A percentile compares a stretch with the other conserved stretches of the same genome.
Evolutionary conservation across 2,888 invertebrate genomes (phyloP).

Genomic region (Drosophila rubida): DNA sequence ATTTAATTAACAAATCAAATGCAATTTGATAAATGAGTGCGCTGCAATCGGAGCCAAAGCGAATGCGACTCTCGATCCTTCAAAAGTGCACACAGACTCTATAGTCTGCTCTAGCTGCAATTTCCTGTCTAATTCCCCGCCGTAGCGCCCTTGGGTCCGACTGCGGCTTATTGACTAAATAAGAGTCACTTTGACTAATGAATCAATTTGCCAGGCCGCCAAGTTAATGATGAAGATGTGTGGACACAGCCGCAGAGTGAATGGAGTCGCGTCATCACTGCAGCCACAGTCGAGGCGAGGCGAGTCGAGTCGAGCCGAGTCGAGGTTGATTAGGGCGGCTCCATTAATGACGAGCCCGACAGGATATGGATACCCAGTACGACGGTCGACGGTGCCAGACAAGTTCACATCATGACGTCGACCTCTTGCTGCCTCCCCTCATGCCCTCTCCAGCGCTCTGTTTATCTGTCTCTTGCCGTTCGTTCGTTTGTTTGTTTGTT

Average conservation of each 20-base stretch:
- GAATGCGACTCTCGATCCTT: slow-evolving; percentile 46
- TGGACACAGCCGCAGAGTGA: slow-evolving; percentile 20
- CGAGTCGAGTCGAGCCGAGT: slow-evolving; percentile 5
- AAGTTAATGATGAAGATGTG: slow-evolving; percentile 70
- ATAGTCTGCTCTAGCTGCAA: not conserved
- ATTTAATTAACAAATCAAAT: slow-evolving; percentile 81
- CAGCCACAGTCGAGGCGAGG: slow-evolving; percentile 2
- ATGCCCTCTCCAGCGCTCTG: slow-evolving; percentile 54
- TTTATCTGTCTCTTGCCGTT: slow-evolving; percentile 44
- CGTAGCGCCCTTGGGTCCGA: slow-evolving; percentile 1
- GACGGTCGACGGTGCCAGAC: slow-evolving; percentile 47
- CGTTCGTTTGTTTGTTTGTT: slow-evolving; percentile 46
- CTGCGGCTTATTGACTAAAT: slow-evolving; percentile 66
- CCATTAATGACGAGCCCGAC: slow-evolving; percentile 73
- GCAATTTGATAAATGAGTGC: slow-evolving; percentile 71
- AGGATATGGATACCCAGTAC: slow-evolving; percentile 70
- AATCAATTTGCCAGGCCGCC: slow-evolving; percentile 78
- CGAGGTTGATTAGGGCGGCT: slow-evolving; percentile 63
- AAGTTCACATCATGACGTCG: slow-evolving; percentile 71
- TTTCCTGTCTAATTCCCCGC: not conserved
- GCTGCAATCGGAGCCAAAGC: slow-evolving; percentile 24
- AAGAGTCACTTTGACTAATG: slow-evolving; percentile 82
- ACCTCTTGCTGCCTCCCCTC: slow-evolving; percentile 23
- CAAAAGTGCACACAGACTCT: too few species aligned
- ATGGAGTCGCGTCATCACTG: slow-evolving; percentile 13